phyloP scores from a whole-genome alignment of 2,113 vertebrate species.

The Mus spicilegus region DNA sequence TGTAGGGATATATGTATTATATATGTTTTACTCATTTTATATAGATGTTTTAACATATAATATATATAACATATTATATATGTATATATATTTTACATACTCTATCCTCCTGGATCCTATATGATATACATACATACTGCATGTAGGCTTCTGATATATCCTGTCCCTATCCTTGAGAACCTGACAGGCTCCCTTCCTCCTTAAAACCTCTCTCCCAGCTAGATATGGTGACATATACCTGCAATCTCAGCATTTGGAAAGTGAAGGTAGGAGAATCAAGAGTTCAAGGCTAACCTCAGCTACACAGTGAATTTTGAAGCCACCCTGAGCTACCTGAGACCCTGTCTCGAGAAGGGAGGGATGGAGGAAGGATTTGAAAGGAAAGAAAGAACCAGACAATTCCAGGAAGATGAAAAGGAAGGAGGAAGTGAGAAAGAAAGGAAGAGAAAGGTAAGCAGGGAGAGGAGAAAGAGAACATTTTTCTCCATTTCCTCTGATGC shows the following conservation, averaged over 20 bases:
- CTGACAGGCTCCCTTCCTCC: background rate
- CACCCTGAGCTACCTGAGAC: background rate
- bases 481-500: background rate
- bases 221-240: background rate
- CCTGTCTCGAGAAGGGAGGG: background rate
- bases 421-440: background rate
- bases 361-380: no score
- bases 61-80: no score
- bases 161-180: background rate
- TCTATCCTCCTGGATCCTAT: background rate
- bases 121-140: background rate
- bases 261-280: background rate
- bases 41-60: no score
- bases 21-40: no score
- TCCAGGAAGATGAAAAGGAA: background rate
- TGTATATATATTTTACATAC: background rate
- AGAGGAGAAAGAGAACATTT: background rate
- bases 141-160: background rate
- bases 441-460: rapidly evolving
- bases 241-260: background rate
- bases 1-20: background rate
- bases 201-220: background rate
- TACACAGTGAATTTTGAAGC: background rate
- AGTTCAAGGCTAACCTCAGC: background rate
- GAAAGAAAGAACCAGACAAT: background rate